A percentile compares a stretch with the other conserved stretches of the same genome.
Conservation (phyloP, 2,113 vertebrate genomes). For the Ailuropoda melanoleuca region DNA sequence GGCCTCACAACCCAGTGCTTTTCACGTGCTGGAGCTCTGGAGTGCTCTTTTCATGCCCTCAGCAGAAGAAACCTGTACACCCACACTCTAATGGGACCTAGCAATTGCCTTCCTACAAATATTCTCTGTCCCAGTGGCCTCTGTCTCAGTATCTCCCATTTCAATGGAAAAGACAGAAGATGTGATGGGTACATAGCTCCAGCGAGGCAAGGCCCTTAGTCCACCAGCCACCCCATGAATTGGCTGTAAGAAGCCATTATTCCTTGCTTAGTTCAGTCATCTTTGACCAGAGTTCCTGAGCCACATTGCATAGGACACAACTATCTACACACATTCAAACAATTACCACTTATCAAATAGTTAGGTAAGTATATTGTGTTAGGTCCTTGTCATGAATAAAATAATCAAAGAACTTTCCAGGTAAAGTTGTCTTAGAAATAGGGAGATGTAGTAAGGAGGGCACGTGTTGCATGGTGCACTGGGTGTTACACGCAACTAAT, state of each 20-base stretch:
- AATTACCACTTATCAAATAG: background rate
- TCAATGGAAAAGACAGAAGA: background rate
- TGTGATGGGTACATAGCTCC: accelerated
- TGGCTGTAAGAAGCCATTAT: background rate
- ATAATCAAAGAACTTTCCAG: background rate
- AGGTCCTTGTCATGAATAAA: background rate
- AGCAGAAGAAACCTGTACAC: background rate
- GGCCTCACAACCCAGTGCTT: background rate
- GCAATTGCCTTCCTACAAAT: background rate
- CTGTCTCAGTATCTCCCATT: background rate
- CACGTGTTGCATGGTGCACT: no score
- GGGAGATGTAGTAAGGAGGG: no score
- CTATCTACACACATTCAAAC: background rate
- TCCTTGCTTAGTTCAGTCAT: background rate
- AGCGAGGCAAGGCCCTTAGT: background rate
- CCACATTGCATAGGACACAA: background rate
- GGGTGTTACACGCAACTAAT: no score
- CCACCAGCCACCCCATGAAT: accelerated
- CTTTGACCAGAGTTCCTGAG: background rate
- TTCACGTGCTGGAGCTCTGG: background rate
- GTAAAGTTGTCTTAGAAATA: background rate
- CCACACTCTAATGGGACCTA: accelerated
- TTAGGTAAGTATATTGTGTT: no score
- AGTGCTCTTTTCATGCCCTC: background rate
- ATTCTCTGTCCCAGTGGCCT: accelerated